Base-by-base conservation (phyloP, 92 coral and sea anemone genomes). In the Muricea muricata region DNA sequence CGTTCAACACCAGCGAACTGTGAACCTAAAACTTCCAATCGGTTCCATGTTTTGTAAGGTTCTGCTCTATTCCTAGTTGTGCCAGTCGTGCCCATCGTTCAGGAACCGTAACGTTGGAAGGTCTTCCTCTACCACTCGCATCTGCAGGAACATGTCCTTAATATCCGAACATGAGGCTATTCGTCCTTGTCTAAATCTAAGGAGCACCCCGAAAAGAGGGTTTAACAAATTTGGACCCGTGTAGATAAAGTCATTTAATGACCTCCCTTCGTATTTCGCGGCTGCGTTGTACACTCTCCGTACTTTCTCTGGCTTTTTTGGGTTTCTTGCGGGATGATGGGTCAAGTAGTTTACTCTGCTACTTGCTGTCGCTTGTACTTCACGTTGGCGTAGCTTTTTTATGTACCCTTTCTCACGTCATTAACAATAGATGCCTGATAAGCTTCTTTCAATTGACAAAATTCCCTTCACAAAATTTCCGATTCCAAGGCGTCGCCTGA, bases 131-230 rank as follows among this genome's bases (percentile, higher is more conserved):
- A 47, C 71, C 33, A 86, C 93, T 41, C 74, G 67, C 87, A 90
- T 78, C 56, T 87, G 93, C 11, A 85, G 46, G 74, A 87, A 87
- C 88, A 87, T 82, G 77, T 78, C 88, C 34, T 89, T 90, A 2
- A 82, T 90, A 75, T 90, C 90, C 56, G 88, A 89, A 17, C 90
- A 86, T 14, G 86, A 40, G 0, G 90, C 93, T 12, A 85, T 61
- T 35, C 18, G 78, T 84, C 88, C 87, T 81, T 90, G 85, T 41
- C 87, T 39, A 82, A 85, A 89, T 52, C 81, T 80, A 80, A 85
- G 73, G 63, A 90, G 76, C 20, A 90, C 72, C 40, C 87, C 92
- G 50, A 86, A 85, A 41, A 86, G 86, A 30, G 86, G 70, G 40
- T 89, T 89, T 56, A 78, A 42, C 18, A 78, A 83, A 57, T 89